These are phyloP conservation scores for Drosophila pseudoananassae DNA, from an alignment of 1,140 invertebrate genomes.

Conservation along the genomic window DNA sequence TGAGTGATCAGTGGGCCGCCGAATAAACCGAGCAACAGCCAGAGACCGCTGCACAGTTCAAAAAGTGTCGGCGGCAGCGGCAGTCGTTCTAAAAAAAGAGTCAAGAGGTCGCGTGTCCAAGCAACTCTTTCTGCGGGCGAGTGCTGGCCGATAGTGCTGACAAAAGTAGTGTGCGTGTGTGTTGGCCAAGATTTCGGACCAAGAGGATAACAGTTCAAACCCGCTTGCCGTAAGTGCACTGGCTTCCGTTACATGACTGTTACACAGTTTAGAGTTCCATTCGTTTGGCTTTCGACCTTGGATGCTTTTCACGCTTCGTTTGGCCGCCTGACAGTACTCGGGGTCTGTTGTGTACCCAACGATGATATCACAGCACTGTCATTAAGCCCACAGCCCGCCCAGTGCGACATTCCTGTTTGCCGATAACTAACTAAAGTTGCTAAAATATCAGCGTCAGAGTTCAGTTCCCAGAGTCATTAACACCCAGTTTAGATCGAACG, in stretches of 20 bases:
- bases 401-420: conserved; percentile 47
- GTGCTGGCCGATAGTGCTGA: conserved; percentile 4
- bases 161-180: neutral
- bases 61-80: conserved; percentile 44
- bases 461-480: conserved; percentile 55
- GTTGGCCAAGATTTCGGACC: conserved; percentile 59
- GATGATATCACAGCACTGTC: conserved; percentile 59
- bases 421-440: conserved; percentile 46
- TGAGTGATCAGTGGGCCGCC: conserved; percentile 26
- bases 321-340: conserved; percentile 26
- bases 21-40: conserved; percentile 8
- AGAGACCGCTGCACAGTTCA: conserved; percentile 40
- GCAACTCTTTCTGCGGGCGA: conserved; percentile 2
- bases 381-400: conserved; percentile 20
- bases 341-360: conserved; percentile 12
- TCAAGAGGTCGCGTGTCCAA: conserved; percentile 19
- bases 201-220: conserved; percentile 50
- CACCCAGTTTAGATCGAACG: conserved; percentile 33
- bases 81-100: conserved; percentile 7
- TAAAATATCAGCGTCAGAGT: conserved; percentile 26
- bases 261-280: conserved; percentile 7
- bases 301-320: conserved; percentile 65
- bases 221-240: conserved; percentile 68
- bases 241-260: neutral
- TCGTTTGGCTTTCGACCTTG: conserved; percentile 51